Base-by-base conservation (phyloP, 2,888 invertebrate genomes). In the Anticlea derivata region DNA sequence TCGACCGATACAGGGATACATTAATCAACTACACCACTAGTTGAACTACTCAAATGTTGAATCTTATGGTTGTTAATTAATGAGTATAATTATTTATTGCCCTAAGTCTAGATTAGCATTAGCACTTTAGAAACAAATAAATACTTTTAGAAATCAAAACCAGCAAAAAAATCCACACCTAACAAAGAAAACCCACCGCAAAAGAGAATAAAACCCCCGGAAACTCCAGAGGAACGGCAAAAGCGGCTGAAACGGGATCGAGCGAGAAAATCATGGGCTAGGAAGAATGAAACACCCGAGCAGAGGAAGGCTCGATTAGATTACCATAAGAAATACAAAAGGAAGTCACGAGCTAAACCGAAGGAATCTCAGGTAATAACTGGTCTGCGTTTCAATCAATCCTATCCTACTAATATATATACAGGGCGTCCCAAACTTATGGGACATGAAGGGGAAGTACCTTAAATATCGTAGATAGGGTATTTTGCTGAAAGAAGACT, bases 271-370 rank as follows among this genome's bases (percentile, higher is more conserved):
- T 33, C 26, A 1, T 40, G 47, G 47, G 47, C 39, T 2, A 11
- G 47, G 1, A 17, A 34, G 17, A 33, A 47, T 6, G 47, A 47
- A 5, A 40, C 47, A 2, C 33, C 47, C 0, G 46, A 68, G 37
- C 65, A 70, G 6, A 61, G 63, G 5, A 60, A 48, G 12, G 35
- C 59, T 1, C 55, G 62, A 26, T 58, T 65, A 0, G 20, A 72
- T n/a, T 61, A 67, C 31, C 70, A 70, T 37, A 66, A 61, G 10
- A 62, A 66, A 54, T 67, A 48, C 12, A 45, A 41, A 37, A 10
- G 33, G 11, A 35, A 40, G 22, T 43, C 48, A 4, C 27, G 40
- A 10, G 48, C 48, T 10, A 48, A 48, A 4, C 34, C 34, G 0
- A 45, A 45, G 27, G 34, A 34, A 12, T 4, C 23, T 12, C 17